Conservation (phyloP, 2,888 invertebrate species). For the Rotaria sp. region DNA sequence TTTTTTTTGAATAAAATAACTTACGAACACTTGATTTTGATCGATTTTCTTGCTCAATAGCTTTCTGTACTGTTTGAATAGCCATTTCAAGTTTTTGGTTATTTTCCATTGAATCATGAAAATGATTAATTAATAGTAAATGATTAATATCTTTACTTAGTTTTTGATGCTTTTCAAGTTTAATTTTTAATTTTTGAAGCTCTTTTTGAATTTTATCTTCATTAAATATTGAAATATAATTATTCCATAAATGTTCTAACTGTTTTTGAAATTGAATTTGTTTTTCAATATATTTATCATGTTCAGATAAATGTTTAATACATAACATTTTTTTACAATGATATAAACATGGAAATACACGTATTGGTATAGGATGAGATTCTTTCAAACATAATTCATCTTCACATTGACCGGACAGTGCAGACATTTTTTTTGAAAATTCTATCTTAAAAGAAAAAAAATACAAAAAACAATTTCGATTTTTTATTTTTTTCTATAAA, state of each 20-base stretch:
- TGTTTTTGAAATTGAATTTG: neutral
- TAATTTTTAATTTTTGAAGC: neutral
- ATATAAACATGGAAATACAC: slow-evolving; percentile 10
- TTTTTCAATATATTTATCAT: neutral
- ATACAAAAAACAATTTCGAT: neutral
- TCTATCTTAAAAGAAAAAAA: neutral
- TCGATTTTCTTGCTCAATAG: neutral
- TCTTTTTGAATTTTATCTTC: neutral
- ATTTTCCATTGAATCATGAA: neutral
- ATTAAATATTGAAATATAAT: neutral
- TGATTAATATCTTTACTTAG: neutral
- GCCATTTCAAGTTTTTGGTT: neutral
- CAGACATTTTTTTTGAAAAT: neutral
- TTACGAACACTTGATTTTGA: neutral
- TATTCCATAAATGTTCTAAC: neutral
- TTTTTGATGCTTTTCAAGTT: neutral
- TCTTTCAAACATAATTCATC: neutral
- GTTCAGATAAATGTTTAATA: neutral
- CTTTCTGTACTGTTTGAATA: neutral
- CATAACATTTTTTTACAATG: slow-evolving; percentile 15
- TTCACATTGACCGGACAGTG: neutral
- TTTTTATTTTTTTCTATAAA: too few species aligned
- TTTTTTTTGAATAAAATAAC: neutral
- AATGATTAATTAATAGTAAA: neutral
- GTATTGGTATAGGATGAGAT: neutral